A percentile compares a stretch with the other conserved stretches of the same genome.
These are phyloP conservation scores for Psylliodes chrysocephalus DNA, from an alignment of 2,888 invertebrate species.

Conservation along the genomic window DNA sequence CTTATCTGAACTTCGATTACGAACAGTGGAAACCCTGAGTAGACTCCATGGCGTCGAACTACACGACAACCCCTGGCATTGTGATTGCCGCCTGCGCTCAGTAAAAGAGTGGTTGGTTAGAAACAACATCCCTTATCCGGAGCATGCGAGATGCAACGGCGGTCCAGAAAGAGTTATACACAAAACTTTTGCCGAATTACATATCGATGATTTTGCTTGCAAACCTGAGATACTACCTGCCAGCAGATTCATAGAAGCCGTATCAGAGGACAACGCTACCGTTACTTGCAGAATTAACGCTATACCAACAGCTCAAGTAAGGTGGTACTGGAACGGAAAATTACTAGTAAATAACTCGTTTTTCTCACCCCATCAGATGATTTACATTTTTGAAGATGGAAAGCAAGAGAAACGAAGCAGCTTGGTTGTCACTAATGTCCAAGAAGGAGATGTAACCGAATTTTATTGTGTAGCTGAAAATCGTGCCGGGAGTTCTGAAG, in stretches of 20 bases:
- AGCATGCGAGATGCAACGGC: conserved; percentile 80
- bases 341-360: conserved; percentile 80
- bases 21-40: conserved; percentile 78
- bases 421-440: conserved; percentile 82
- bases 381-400: conserved; percentile 81
- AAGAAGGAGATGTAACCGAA: conserved; percentile 84
- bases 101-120: conserved; percentile 84
- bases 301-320: conserved; percentile 81
- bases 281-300: conserved; percentile 84
- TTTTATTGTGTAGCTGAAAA: conserved; percentile 93
- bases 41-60: conserved; percentile 83
- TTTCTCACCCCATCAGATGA: conserved; percentile 81
- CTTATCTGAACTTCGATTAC: conserved; percentile 76
- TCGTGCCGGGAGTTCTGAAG: conserved; percentile 86
- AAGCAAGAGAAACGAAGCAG: conserved; percentile 80
- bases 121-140: conserved; percentile 79
- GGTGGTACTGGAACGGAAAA: conserved; percentile 89
- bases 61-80: conserved; percentile 90
- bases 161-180: conserved; percentile 77
- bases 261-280: conserved; percentile 86
- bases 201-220: conserved; percentile 87
- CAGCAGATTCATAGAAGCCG: conserved; percentile 80
- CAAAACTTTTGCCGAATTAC: conserved; percentile 79
- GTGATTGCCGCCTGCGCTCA: conserved; percentile 85
- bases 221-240: conserved; percentile 82